Evolutionary conservation across 2,888 invertebrate genomes (phyloP), one percentile per base, ranked within the genome.

Genomic region (Dynastes hyllus): DNA sequence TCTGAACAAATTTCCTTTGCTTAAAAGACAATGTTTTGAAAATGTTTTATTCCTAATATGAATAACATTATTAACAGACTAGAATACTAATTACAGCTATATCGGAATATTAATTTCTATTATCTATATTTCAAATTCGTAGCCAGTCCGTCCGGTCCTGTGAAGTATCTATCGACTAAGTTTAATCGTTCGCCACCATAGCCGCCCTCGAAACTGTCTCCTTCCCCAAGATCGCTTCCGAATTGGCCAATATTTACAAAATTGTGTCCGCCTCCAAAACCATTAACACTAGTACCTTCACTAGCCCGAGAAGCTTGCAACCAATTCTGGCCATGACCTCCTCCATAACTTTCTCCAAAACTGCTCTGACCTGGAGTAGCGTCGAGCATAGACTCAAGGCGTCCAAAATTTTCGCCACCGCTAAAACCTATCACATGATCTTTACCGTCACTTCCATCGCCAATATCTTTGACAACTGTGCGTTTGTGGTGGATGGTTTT

Each of bases 261-360:
- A 61, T n/a, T 45, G 29, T 50, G 16, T 27, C 22, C n/a, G 2
- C 22, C 6, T n/a, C 13, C 29, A 63, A 61, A 40, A n/a, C 61
- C 61, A 5, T 22, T 40, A 27, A 27, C 16, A 40, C 9, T 6
- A 37, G 1, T 40, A 27, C 13, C 11, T 22, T 40, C 29, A 13
- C 45, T 61, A 29, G n/a, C 9, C 22, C 63, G 22, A 2, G 73
- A 45, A 61, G 77, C 69, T 55, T 58, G 29, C 40, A 77, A 67
- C 69, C 69, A 77, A 22, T 29, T 51, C 40, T 67, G 67, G 8
- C 78, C 80, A 76, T 80, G 76, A 40, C 80, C 76, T 58, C 78
- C 76, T 61, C 80, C 78, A 32, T 53, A 78, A 45, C 22, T 63
- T 32, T 53, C 8, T 65, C 13, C 69, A 6, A 51, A 51, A 69